phyloP scores from a whole-genome alignment of 2,113 vertebrate species.

The Ctenodactylus gundi region DNA sequence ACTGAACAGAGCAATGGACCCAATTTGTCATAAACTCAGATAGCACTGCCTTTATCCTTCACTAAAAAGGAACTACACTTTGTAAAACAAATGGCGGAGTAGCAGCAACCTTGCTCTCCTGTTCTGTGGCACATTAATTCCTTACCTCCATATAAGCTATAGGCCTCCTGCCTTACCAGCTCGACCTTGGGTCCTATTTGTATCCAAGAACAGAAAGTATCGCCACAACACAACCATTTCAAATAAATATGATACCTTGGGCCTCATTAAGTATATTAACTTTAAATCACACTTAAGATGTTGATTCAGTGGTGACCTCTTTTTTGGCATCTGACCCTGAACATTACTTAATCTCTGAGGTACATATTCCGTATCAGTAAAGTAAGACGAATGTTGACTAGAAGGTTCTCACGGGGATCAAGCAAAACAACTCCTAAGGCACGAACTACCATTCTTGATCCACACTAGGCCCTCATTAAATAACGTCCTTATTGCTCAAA shows the following conservation, averaged over 20 bases:
- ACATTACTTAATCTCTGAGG: conserved; percentile 9
- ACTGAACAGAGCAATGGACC: neutral
- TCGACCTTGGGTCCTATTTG: neutral
- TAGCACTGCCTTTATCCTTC: neutral
- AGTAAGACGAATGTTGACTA: conserved; percentile 30
- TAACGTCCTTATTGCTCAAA: neutral
- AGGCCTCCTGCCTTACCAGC: neutral
- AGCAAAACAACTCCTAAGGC: neutral
- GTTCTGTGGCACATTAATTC: neutral
- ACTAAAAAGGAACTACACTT: neutral
- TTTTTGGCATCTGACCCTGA: neutral
- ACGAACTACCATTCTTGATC: neutral
- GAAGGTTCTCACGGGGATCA: neutral
- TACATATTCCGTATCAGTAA: neutral
- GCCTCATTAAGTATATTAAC: neutral
- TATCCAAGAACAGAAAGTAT: neutral
- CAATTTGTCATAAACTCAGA: neutral
- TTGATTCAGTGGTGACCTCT: neutral
- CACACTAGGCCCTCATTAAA: neutral
- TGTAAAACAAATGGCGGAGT: neutral
- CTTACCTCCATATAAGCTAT: neutral
- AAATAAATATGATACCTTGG: neutral
- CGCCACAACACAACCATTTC: neutral
- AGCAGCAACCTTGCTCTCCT: neutral
- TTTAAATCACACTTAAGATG: conserved; percentile 15